Percentiles rank a stretch among this genome's conserved stretches.
phyloP scores from a whole-genome alignment of 2,888 invertebrate species.

The Pristionchus maxplancki region DNA sequence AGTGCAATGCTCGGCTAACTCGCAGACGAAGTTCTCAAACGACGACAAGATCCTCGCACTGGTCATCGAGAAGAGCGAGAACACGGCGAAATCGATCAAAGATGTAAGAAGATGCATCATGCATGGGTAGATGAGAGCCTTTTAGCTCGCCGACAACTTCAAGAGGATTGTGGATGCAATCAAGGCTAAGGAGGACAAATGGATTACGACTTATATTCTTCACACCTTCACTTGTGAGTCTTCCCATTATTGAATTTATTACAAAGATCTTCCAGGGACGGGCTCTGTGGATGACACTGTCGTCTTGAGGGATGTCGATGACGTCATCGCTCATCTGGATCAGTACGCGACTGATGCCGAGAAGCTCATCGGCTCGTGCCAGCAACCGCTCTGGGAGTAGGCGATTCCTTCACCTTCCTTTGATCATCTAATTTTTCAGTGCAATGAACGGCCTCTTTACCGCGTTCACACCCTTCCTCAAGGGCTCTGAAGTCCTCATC shows the following conservation, averaged over 20 bases:
- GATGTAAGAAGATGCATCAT: background rate
- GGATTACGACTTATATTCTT: conserved; percentile 14
- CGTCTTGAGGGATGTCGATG: background rate
- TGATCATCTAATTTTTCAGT: background rate
- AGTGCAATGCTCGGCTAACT: background rate
- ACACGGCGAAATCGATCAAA: background rate
- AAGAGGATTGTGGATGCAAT: background rate
- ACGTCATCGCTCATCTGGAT: background rate
- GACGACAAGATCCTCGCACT: conserved; percentile 17
- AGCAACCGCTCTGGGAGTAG: conserved; percentile 22
- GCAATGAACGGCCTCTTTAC: background rate
- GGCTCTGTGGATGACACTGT: background rate
- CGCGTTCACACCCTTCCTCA: background rate
- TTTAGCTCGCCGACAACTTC: conserved; percentile 19
- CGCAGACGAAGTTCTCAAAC: background rate
- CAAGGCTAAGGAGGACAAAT: background rate
- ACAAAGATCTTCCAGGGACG: background rate
- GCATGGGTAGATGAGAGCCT: background rate
- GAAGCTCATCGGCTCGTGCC: background rate
- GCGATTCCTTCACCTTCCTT: background rate
- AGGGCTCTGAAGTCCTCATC: conserved; percentile 29
- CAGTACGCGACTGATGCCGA: background rate
- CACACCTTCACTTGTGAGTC: conserved; percentile 39
- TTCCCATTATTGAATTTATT: background rate
- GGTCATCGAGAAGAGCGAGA: background rate